phyloP scores from a whole-genome alignment of 2,113 vertebrate species.

The Panthera leo region DNA sequence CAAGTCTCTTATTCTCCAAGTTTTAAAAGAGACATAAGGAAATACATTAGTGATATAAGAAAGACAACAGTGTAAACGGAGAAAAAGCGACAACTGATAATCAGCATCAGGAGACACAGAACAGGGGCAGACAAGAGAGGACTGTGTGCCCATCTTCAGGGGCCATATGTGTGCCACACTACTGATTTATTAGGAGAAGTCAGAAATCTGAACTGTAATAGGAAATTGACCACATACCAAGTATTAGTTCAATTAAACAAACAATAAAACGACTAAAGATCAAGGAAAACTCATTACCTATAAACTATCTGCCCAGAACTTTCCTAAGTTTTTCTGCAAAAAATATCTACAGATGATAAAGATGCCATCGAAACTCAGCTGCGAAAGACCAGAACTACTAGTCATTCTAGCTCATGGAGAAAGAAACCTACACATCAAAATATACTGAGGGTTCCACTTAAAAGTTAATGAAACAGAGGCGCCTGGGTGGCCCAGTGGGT shows the following conservation, averaged over 20 bases:
- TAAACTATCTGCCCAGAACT: not conserved
- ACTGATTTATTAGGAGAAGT: not conserved
- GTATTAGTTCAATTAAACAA: constrained; percentile 28
- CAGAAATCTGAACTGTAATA: not conserved
- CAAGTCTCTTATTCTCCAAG: not conserved
- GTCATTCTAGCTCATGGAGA: not conserved
- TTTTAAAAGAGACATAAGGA: not conserved
- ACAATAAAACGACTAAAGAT: not conserved
- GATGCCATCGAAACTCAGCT: not conserved
- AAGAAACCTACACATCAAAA: not conserved
- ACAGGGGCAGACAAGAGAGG: not conserved
- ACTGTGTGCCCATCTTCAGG: not conserved
- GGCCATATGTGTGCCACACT: not conserved
- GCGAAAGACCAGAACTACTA: not conserved
- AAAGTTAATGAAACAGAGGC: too few species aligned
- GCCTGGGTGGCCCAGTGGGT: too few species aligned
- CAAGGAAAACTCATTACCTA: not conserved
- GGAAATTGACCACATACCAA: not conserved
- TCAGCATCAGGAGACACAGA: not conserved
- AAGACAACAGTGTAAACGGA: not conserved
- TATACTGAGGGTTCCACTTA: not conserved
- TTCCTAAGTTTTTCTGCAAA: not conserved
- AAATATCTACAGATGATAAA: not conserved
- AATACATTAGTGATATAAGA: not conserved
- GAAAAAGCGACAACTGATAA: not conserved